A percentile compares a stretch with the other conserved stretches of the same genome.
Evolutionary conservation across 2,113 vertebrate species (phyloP).

Genomic region (Entosphenus tridentatus): DNA sequence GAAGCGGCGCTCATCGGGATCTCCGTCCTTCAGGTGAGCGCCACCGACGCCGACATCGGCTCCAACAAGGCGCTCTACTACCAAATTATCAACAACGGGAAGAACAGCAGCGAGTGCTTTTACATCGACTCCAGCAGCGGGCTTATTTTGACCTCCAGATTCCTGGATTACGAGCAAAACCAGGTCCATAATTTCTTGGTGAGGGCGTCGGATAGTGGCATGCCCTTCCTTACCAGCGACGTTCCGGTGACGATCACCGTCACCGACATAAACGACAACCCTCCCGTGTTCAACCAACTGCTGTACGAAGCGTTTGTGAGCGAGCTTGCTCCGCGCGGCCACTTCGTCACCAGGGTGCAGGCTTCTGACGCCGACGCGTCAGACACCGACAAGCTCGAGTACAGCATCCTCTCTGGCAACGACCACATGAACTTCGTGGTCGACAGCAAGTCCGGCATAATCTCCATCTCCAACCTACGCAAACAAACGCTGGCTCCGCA

Average conservation of each 20-base stretch:
- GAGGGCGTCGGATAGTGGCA: conserved; percentile 51
- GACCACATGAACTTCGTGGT: conserved; percentile 70
- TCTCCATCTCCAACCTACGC: conserved; percentile 48
- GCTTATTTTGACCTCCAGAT: conserved; percentile 35
- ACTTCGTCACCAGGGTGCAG: conserved; percentile 63
- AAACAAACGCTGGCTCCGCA: conserved; percentile 31
- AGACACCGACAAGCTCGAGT: conserved; percentile 40
- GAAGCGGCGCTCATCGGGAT: conserved; percentile 63
- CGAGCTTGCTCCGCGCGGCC: conserved; percentile 48
- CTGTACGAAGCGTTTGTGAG: conserved; percentile 50
- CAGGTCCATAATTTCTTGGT: conserved; percentile 39
- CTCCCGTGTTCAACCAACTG: conserved; percentile 47
- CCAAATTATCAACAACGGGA: conserved; percentile 44
- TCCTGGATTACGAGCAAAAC: conserved; percentile 50
- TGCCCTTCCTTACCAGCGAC: conserved; percentile 56
- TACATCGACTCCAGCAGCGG: conserved; percentile 53
- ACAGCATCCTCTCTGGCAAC: conserved; percentile 62
- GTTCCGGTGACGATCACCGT: conserved; percentile 37
- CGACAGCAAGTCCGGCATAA: conserved; percentile 39
- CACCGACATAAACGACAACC: conserved; percentile 72
- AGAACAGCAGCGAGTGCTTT: conserved; percentile 39
- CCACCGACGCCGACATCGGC: conserved; percentile 55
- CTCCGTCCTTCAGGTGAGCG: conserved; percentile 38
- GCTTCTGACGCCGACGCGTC: conserved; percentile 64
- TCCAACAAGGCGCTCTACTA: conserved; percentile 56